phyloP scores from a whole-genome alignment of 2,888 invertebrate species.

The Tetrapedia diversipes region DNA sequence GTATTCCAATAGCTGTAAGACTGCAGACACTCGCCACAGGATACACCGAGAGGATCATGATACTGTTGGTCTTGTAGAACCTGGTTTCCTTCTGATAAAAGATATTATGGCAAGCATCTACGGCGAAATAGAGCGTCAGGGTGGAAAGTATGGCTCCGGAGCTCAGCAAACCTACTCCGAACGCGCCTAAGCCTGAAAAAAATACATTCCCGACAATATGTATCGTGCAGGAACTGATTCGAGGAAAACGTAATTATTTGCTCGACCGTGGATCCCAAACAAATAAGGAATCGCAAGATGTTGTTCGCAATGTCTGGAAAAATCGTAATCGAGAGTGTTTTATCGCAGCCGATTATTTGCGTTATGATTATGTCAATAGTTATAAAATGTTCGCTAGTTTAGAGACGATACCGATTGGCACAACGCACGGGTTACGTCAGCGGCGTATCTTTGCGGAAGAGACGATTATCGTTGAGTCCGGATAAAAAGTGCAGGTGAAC shows the following conservation, averaged over 20 bases:
- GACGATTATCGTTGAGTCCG: neutral
- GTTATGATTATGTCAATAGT: neutral
- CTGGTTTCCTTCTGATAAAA: slow-evolving; percentile 74
- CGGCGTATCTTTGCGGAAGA: neutral
- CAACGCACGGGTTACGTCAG: neutral
- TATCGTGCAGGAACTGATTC: no score
- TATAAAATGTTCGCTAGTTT: neutral
- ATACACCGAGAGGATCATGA: slow-evolving; percentile 76
- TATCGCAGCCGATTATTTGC: neutral
- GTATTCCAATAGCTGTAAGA: slow-evolving; percentile 76
- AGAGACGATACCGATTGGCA: neutral
- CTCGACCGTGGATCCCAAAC: neutral
- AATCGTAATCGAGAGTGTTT: neutral
- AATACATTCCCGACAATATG: no score
- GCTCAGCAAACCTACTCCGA: slow-evolving; percentile 74
- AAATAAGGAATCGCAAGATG: neutral
- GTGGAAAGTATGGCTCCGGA: slow-evolving; percentile 73
- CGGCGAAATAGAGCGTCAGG: slow-evolving; percentile 74
- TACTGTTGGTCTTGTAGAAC: slow-evolving; percentile 74
- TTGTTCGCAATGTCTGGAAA: neutral
- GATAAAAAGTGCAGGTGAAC: neutral
- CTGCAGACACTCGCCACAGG: slow-evolving; percentile 78
- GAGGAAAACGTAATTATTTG: no score
- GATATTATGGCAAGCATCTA: slow-evolving; percentile 75
- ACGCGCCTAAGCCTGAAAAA: slow-evolving; percentile 76